Evolutionary conservation across 2,888 invertebrate genomes (phyloP).

Genomic region (Colletes collaris): DNA sequence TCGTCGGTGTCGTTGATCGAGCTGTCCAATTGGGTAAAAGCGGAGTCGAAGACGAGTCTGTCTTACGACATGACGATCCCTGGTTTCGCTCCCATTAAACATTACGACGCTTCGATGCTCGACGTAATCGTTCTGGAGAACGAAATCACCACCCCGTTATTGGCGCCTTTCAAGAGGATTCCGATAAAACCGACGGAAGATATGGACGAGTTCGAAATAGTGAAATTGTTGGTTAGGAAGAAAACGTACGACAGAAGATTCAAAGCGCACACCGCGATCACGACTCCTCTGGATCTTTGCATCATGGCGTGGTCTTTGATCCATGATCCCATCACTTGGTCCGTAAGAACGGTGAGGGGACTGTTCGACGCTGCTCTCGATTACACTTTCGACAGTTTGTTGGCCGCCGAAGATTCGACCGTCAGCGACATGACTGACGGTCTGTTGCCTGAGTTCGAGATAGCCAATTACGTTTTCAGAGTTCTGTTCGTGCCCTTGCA

Average conservation of each 20-base stretch:
- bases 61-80: conserved; percentile 59
- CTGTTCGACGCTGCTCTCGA: conserved; percentile 75
- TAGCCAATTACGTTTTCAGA: conserved; percentile 78
- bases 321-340: conserved; percentile 78
- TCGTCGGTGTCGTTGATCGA: conserved; percentile 72
- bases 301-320: conserved; percentile 80
- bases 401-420: conserved; percentile 73
- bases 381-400: conserved; percentile 72
- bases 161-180: conserved; percentile 70
- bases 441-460: conserved; percentile 74
- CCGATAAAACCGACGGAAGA: not conserved
- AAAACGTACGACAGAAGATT: conserved; percentile 72
- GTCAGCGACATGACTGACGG: conserved; percentile 70
- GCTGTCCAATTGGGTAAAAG: conserved; percentile 70
- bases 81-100: conserved; percentile 71
- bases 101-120: conserved; percentile 74
- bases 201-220: conserved; percentile 12
- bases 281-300: conserved; percentile 77
- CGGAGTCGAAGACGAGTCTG: conserved; percentile 44
- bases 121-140: conserved; percentile 76
- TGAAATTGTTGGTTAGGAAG: conserved; percentile 18
- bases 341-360: conserved; percentile 72
- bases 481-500: conserved; percentile 77
- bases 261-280: conserved; percentile 62
- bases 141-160: conserved; percentile 71